phyloP scores from a whole-genome alignment of 2,888 invertebrate genomes.

The Brachypalpus laphriformis region DNA sequence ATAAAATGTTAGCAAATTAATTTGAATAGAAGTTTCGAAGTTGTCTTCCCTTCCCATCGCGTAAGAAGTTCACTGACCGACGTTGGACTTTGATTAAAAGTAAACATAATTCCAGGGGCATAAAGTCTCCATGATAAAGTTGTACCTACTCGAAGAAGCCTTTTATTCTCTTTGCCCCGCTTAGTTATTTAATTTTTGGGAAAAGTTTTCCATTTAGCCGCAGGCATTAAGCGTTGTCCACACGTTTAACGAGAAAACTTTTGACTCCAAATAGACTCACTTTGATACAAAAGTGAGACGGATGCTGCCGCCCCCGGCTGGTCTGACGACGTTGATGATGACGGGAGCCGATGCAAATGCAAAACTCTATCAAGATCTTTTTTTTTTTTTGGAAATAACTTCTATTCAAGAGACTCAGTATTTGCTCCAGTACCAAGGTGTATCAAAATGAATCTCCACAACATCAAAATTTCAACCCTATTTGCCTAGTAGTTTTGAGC shows the following conservation, averaged over 20 bases:
- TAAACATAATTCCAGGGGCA: neutral
- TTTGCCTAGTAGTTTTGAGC: slow-evolving; percentile 2
- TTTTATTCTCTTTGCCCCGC: neutral
- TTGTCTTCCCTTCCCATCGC: neutral
- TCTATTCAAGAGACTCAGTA: neutral
- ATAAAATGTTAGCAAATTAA: neutral
- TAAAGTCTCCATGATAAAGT: neutral
- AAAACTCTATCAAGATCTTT: slow-evolving; percentile 17
- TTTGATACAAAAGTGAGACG: neutral
- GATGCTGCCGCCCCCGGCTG: neutral
- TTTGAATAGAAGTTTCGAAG: slow-evolving; percentile 7
- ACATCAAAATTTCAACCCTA: neutral
- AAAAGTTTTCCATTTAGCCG: slow-evolving; percentile 18
- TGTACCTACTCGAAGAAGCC: neutral
- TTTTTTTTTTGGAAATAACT: slow-evolving; percentile 18
- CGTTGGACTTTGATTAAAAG: slow-evolving; percentile 10
- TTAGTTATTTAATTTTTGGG: slow-evolving; percentile 8
- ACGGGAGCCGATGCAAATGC: neutral
- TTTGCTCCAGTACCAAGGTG: neutral
- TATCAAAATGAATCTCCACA: slow-evolving; percentile 7
- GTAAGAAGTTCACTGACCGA: neutral
- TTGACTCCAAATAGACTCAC: slow-evolving; percentile 12
- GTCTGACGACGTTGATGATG: neutral
- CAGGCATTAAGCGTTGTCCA: slow-evolving; percentile 34
- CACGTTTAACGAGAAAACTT: slow-evolving; percentile 51